Percentiles rank a stretch among this genome's conserved stretches.
Evolutionary conservation across 2,888 invertebrate genomes (phyloP).

Genomic region (Steinernema carpocapsae): DNA sequence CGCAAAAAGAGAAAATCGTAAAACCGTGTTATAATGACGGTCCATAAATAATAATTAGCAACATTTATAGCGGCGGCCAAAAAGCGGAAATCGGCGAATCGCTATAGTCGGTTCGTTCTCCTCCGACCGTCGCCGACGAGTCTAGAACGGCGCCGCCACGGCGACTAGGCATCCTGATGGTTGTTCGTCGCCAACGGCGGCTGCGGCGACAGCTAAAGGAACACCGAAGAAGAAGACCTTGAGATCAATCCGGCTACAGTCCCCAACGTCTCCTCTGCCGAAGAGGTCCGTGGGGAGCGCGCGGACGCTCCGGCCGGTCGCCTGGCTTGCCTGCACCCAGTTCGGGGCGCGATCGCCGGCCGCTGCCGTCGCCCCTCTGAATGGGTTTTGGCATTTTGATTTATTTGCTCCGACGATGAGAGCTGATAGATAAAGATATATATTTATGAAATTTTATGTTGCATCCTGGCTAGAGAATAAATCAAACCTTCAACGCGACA

Average conservation of each 20-base stretch:
- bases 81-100: no score
- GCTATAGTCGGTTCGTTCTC: no score
- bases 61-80: no score
- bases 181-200: conserved; percentile 6
- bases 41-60: no score
- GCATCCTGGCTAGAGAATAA: conserved; percentile 30
- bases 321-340: not conserved
- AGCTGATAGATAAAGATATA: conserved; percentile 35
- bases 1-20: no score
- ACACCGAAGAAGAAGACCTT: conserved; percentile 33
- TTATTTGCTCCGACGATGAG: conserved; percentile 33
- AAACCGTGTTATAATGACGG: no score
- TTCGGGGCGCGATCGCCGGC: not conserved
- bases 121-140: no score
- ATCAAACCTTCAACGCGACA: conserved; percentile 22
- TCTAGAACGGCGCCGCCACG: no score
- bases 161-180: no score
- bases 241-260: conserved; percentile 19
- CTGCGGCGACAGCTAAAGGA: not conserved
- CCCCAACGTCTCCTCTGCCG: not conserved
- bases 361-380: not conserved
- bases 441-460: conserved; percentile 34
- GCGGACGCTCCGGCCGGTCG: not conserved
- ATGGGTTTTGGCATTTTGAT: conserved; percentile 34
- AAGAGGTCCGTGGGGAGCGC: no score